A percentile compares a stretch with the other conserved stretches of the same genome.
phyloP scores from a whole-genome alignment of 2,113 vertebrate species.

The Thinocorus orbignyianus region DNA sequence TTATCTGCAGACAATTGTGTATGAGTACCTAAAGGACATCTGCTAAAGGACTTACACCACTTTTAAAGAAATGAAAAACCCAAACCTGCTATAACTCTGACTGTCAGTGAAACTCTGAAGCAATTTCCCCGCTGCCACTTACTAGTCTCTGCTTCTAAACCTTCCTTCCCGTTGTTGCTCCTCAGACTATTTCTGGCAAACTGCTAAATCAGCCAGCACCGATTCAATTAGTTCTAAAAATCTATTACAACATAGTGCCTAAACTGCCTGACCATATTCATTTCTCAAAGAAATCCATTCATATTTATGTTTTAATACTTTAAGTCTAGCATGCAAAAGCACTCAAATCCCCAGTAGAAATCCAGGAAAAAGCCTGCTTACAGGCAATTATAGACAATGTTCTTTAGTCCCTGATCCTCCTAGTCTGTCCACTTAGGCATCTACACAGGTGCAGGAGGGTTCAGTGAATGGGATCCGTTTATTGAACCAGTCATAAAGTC shows the following conservation, averaged over 20 bases:
- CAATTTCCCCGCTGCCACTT: background rate
- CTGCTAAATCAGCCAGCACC: slow-evolving; percentile 30
- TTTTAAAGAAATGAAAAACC: background rate
- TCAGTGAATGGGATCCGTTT: background rate
- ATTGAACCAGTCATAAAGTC: background rate
- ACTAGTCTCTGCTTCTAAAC: background rate
- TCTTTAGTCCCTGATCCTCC: slow-evolving; percentile 8
- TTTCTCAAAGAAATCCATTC: slow-evolving; percentile 50
- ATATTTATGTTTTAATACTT: slow-evolving; percentile 64
- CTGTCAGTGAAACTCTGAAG: background rate
- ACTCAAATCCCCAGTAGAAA: slow-evolving; percentile 52
- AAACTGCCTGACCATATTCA: slow-evolving; percentile 34
- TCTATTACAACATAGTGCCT: slow-evolving; percentile 36
- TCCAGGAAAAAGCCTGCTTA: slow-evolving; percentile 22
- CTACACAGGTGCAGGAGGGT: background rate
- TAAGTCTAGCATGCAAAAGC: slow-evolving; percentile 36
- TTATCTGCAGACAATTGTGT: background rate
- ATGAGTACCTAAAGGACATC: background rate
- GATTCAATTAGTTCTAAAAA: slow-evolving; percentile 51
- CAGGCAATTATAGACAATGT: background rate
- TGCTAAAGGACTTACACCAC: background rate
- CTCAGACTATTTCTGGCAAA: background rate
- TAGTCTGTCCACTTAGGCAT: background rate
- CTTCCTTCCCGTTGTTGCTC: background rate
- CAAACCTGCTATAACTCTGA: background rate